These are phyloP conservation scores for Mesorhabditis sp. DNA, from an alignment of 2,888 invertebrate genomes.

Conservation along the genomic window DNA sequence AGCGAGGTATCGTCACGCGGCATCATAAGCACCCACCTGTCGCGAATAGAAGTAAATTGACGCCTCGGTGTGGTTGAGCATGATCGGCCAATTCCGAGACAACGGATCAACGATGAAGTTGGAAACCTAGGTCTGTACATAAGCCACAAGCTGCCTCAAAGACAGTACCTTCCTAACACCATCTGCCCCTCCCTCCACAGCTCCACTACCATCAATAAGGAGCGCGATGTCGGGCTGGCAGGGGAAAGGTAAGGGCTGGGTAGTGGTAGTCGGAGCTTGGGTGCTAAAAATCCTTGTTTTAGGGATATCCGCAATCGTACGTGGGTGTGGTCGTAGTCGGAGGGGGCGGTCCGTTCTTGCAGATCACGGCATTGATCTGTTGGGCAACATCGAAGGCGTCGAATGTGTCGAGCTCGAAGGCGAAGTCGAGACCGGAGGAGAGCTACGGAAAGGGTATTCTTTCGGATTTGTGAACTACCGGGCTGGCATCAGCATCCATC, in stretches of 20 bases:
- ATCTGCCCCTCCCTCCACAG: not conserved
- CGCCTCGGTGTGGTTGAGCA: conserved; percentile 2
- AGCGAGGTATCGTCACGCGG: not conserved
- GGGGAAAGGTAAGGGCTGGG: not conserved
- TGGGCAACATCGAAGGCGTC: conserved; percentile 7
- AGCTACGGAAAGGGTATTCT: conserved; percentile 6
- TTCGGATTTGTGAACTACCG: not conserved
- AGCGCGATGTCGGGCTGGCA: not conserved
- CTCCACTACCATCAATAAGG: not conserved
- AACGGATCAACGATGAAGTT: not conserved
- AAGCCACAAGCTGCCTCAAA: too few species aligned
- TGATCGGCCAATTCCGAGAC: not conserved
- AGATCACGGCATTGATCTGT: conserved; percentile 12
- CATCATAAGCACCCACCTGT: not conserved
- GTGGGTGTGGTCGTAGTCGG: not conserved
- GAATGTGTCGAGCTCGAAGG: conserved; percentile 3
- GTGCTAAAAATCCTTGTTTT: too few species aligned
- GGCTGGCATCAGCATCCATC: conserved; percentile 12
- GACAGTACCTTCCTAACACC: not conserved
- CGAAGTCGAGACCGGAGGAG: conserved; percentile 14
- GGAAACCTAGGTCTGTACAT: not conserved
- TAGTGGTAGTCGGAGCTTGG: not conserved
- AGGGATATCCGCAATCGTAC: too few species aligned
- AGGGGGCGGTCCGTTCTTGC: not conserved
- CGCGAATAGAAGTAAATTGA: not conserved